A percentile compares a stretch with the other conserved stretches of the same genome.
phyloP scores from a whole-genome alignment of 2,888 invertebrate genomes.

The Hololepta plana region DNA sequence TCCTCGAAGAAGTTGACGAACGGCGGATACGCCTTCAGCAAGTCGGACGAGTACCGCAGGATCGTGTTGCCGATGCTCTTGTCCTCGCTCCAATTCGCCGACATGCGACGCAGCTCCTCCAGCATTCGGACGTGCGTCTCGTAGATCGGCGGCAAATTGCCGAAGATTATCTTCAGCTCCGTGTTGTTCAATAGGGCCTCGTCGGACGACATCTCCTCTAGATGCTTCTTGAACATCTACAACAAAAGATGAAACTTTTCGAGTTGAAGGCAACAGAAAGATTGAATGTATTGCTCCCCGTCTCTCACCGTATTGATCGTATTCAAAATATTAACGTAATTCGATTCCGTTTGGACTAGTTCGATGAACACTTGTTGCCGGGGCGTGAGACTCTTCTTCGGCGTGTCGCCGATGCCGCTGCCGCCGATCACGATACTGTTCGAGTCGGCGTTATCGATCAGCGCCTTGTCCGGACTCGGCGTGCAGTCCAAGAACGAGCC shows the following conservation, averaged over 20 bases:
- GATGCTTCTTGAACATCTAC: constrained; percentile 82
- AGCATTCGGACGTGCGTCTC: constrained; percentile 75
- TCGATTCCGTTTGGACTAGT: constrained; percentile 88
- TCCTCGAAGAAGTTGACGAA: constrained; percentile 98
- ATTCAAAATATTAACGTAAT: constrained; percentile 89
- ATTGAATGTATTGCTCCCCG: constrained; percentile 5
- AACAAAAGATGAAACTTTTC: constrained; percentile 12
- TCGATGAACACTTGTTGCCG: constrained; percentile 78
- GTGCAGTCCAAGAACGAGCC: constrained; percentile 83
- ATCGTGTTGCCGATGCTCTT: constrained; percentile 50
- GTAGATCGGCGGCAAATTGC: constrained; percentile 86
- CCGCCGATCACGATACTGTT: constrained; percentile 8
- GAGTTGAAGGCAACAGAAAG: too few species aligned
- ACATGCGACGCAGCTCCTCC: constrained; percentile 43
- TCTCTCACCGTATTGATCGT: constrained; percentile 72
- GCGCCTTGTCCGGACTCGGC: constrained; percentile 50
- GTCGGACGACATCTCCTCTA: constrained; percentile 73
- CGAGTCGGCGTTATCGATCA: constrained; percentile 28
- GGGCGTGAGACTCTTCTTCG: constrained; percentile 50
- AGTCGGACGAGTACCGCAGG: constrained; percentile 68
- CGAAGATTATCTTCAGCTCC: constrained; percentile 89
- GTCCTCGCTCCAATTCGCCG: constrained; percentile 77
- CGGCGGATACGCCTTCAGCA: constrained; percentile 90
- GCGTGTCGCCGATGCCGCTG: constrained; percentile 32
- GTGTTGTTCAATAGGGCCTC: constrained; percentile 73